phyloP scores from a whole-genome alignment of 2,888 invertebrate species.

The Salticus scenicus region DNA sequence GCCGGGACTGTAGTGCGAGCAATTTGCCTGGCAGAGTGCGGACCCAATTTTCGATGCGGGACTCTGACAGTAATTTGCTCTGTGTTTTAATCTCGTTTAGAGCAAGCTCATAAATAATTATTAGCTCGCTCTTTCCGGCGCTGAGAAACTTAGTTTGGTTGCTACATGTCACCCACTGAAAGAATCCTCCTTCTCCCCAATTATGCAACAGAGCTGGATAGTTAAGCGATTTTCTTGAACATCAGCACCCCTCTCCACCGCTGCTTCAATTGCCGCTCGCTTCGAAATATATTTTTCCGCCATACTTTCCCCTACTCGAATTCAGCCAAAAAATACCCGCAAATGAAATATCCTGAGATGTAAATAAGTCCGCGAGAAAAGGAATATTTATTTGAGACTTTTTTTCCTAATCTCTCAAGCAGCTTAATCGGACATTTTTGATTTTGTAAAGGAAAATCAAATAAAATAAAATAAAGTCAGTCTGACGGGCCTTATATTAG shows the following conservation, averaged over 20 bases:
- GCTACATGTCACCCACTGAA: conserved; percentile 68
- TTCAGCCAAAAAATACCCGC: conserved; percentile 26
- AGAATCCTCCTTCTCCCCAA: conserved; percentile 66
- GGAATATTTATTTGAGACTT: conserved; percentile 9
- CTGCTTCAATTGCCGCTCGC: conserved; percentile 3
- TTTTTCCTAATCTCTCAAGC: background rate
- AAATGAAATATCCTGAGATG: conserved; percentile 32
- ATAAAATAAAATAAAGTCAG: background rate
- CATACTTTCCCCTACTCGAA: background rate
- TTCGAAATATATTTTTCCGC: background rate
- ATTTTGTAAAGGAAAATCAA: background rate
- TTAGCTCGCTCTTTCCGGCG: conserved; percentile 64
- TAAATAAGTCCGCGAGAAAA: conserved; percentile 16
- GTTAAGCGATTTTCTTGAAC: conserved; percentile 63
- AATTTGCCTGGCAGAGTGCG: conserved; percentile 70
- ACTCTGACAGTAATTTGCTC: conserved; percentile 71
- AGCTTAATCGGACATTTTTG: conserved; percentile 4
- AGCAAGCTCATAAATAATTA: conserved; percentile 71
- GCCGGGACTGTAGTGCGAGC: conserved; percentile 45
- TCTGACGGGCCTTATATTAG: background rate
- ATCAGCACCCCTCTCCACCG: background rate
- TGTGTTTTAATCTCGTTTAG: conserved; percentile 71
- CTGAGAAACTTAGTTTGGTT: conserved; percentile 67
- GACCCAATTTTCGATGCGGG: conserved; percentile 71
- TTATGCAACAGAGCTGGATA: conserved; percentile 70